Base-by-base conservation (phyloP, 2,888 invertebrate species). In the Epinotia bilunana region DNA sequence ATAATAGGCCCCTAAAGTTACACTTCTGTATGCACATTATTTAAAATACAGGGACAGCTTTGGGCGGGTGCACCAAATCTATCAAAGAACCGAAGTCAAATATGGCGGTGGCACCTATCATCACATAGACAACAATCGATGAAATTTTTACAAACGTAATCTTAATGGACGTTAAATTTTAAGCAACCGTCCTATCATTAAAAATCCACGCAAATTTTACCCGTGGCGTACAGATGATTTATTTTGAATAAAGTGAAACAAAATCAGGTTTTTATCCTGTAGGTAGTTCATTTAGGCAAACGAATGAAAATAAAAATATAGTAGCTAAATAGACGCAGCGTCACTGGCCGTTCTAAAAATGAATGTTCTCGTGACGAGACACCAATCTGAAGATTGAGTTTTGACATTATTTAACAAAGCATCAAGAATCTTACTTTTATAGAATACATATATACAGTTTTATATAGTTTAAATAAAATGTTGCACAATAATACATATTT, bases 401-500 rank as follows among this genome's bases (percentile, higher is more conserved):
- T 28, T 60, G 5, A 60, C 13, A 23, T 13, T 60, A 23, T 23
- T 23, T 58, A 11, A 58, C 12, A 33, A 11, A 64, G 49, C 33
- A 33, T 60, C 16, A 67, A 61, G 28, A 18, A 13, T 23, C 16
- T 16, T 16, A 57, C n/a, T 9, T 28, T 60, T 65, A 62, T 43
- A 58, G 68, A 55, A 67, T 67, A 39, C 76, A 80, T 80, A 80
- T 77, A 71, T 81, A 77, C 23, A 28, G 23, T 28, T 28, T 28
- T 28, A 28, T 80, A 78, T 75, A 69, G 83, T 76, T 77, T 74
- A 39, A 74, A 80, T 76, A 72, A 80, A 75, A 61, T 64, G 58
- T 67, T 69, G 79, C 83, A 86, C 86, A 86, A 82, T 87, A 85
- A 80, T 84, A 83, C 84, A 86, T 85, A 85, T 84, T 82, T 72